phyloP scores from a whole-genome alignment of 1,140 invertebrate genomes.

The Papilio machaon region DNA sequence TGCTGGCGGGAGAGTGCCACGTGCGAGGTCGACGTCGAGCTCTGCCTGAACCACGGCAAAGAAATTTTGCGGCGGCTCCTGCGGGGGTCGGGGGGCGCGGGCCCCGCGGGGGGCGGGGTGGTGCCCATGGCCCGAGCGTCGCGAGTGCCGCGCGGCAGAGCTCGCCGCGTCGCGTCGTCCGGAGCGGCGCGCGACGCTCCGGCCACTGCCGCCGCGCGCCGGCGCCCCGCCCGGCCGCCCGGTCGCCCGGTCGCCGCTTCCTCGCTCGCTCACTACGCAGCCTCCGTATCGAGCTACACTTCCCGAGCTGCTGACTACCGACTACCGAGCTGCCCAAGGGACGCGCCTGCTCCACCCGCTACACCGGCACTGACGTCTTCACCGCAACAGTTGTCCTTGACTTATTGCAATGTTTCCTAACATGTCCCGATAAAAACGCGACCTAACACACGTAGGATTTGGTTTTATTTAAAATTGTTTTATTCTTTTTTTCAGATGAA shows the following conservation, averaged over 20 bases:
- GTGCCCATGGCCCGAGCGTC: slow-evolving; percentile 73
- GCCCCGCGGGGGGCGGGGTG: slow-evolving; percentile 75
- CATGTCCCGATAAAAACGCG: not conserved
- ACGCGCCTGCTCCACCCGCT: slow-evolving; percentile 55
- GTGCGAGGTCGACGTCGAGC: slow-evolving; percentile 87
- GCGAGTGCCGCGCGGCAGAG: slow-evolving; percentile 50
- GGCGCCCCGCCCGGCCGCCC: slow-evolving; percentile 52
- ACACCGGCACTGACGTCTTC: not conserved
- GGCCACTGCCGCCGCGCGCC: slow-evolving; percentile 64
- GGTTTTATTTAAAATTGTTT: not conserved
- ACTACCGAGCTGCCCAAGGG: slow-evolving; percentile 56
- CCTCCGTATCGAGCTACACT: slow-evolving; percentile 79
- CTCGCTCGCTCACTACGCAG: slow-evolving; percentile 72
- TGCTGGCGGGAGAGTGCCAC: slow-evolving; percentile 90
- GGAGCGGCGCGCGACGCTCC: slow-evolving; percentile 65
- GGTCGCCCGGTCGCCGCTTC: slow-evolving; percentile 42
- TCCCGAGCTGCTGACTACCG: slow-evolving; percentile 62
- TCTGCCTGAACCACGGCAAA: slow-evolving; percentile 93
- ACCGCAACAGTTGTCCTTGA: not conserved
- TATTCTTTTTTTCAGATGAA: not conserved
- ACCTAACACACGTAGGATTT: not conserved
- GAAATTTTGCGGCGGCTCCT: slow-evolving; percentile 93
- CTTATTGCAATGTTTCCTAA: not conserved
- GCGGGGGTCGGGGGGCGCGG: slow-evolving; percentile 80
- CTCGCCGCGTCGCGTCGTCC: slow-evolving; percentile 65